Evolutionary conservation across 2,113 vertebrate species (phyloP), one percentile per base, ranked within the genome.

Genomic region (Bolborhynchus lineola): DNA sequence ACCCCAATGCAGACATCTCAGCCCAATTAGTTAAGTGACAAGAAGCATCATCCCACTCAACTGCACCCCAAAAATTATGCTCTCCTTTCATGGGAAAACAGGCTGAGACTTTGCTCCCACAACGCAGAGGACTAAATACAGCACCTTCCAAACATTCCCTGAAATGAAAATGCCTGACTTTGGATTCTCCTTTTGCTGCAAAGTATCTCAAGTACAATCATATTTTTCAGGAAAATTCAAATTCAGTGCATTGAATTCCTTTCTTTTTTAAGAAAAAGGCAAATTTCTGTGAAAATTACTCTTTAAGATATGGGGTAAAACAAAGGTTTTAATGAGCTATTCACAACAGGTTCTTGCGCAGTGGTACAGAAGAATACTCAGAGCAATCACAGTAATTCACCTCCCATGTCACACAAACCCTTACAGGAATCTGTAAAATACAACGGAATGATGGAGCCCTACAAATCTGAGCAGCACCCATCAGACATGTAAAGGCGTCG

Each of bases 151-250:
- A 88, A 91, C 14, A 6, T 11, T 82, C 35, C 29, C 47, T 24
- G 29, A 68, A 1, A 15, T 28, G 47, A 47, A 91, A 95, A 75
- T 55, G 41, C 42, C 60, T 64, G 35, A 50, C 33, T 86, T 72
- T 41, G 60, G 83, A 60, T 67, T 25, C 80, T 75, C 11, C 0
- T 75, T 91, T 81, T 78, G 68, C 52, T 83, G 60, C 29, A 20
- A 60, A 82, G 26, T 55, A 63, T 95, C 93, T 91, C 92, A 94
- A 88, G 87, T 13, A 28, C 88, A 95, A 95, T 91, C 26, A 41
- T 70, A 49, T 93, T 96, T 96, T 97, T 82, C 68, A 93, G 76
- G 59, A 76, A 86, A 88, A 90, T 67, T 96, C 94, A 93, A 98
- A 91, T 28, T 70, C 88, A 70, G 29, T 84, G 29, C 37, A 74